Evolutionary conservation across 2,797 vertebrate genomes (phyloP).

Genomic region (Hapalemur alaotrensis): DNA sequence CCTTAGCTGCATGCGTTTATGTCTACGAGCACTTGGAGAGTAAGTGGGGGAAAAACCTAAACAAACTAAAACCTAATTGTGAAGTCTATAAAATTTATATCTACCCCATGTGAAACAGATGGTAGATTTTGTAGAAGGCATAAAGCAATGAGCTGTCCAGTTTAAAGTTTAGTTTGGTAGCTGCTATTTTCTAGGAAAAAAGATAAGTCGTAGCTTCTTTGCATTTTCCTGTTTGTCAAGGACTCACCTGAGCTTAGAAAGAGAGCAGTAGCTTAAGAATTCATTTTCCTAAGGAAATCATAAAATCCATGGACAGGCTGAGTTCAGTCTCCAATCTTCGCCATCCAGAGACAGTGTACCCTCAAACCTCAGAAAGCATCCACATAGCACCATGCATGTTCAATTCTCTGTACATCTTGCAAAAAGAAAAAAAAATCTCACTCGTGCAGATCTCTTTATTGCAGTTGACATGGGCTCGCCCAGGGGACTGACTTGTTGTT

Average conservation of each 20-base stretch:
- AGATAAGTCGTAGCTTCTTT: slow-evolving; percentile 41
- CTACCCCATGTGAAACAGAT: slow-evolving; percentile 56
- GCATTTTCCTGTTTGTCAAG: slow-evolving; percentile 3
- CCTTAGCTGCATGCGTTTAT: slow-evolving; percentile 69
- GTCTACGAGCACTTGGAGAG: slow-evolving; percentile 59
- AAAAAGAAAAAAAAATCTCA: slow-evolving; percentile 77
- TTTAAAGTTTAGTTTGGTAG: slow-evolving; percentile 35
- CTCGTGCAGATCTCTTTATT: slow-evolving; percentile 85
- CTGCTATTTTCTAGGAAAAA: slow-evolving; percentile 52
- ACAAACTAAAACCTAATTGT: slow-evolving; percentile 69
- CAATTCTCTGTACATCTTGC: slow-evolving; percentile 74
- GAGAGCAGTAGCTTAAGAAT: slow-evolving; percentile 49
- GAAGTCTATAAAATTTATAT: slow-evolving; percentile 70
- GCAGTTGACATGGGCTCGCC: slow-evolving; percentile 88
- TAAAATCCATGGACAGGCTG: slow-evolving; percentile 40
- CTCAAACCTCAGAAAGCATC: slow-evolving; percentile 79
- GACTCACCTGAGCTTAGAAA: slow-evolving; percentile 75
- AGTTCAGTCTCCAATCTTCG: slow-evolving; percentile 42
- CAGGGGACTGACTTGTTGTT: slow-evolving; percentile 84
- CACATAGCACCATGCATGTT: slow-evolving; percentile 66
- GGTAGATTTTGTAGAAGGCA: slow-evolving; percentile 15
- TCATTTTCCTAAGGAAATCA: slow-evolving; percentile 52
- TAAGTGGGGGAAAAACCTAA: slow-evolving; percentile 51
- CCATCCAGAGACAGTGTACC: slow-evolving; percentile 55
- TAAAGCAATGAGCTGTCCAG: slow-evolving; percentile 50